phyloP scores from a whole-genome alignment of 2,888 invertebrate species.

The Caenorhabditis japonica region DNA sequence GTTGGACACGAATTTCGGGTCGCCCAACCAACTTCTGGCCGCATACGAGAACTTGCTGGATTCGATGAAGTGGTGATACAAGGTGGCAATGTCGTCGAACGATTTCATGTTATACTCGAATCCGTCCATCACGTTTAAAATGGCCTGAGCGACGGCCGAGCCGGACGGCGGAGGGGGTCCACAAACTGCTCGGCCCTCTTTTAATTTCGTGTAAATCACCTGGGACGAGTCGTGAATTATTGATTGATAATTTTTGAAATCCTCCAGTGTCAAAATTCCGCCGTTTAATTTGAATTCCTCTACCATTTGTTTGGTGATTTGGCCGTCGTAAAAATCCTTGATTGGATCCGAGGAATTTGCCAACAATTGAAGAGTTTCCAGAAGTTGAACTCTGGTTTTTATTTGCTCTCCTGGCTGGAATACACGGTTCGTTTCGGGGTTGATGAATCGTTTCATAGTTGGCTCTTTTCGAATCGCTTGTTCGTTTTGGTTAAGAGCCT shows the following conservation, averaged over 20 bases:
- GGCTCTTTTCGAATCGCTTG: slow-evolving; percentile 62
- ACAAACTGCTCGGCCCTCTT: slow-evolving; percentile 82
- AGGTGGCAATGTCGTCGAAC: slow-evolving; percentile 77
- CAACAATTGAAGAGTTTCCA: slow-evolving; percentile 63
- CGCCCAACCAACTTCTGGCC: slow-evolving; percentile 79
- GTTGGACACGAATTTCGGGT: slow-evolving; percentile 82
- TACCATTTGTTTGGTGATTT: slow-evolving; percentile 62
- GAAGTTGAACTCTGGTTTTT: slow-evolving; percentile 61
- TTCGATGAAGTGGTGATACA: slow-evolving; percentile 89
- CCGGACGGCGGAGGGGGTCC: slow-evolving; percentile 89
- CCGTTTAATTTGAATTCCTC: slow-evolving; percentile 69
- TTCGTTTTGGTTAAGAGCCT: slow-evolving; percentile 63
- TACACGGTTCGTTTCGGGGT: slow-evolving; percentile 70
- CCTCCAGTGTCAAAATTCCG: slow-evolving; percentile 70
- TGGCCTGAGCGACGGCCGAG: slow-evolving; percentile 86
- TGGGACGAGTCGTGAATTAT: slow-evolving; percentile 65
- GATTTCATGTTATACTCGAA: slow-evolving; percentile 66
- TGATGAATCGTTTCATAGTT: slow-evolving; percentile 71
- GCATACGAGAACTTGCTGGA: slow-evolving; percentile 89
- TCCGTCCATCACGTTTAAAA: slow-evolving; percentile 86
- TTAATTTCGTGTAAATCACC: slow-evolving; percentile 67
- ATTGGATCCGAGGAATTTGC: slow-evolving; percentile 70
- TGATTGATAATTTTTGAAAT: slow-evolving; percentile 68
- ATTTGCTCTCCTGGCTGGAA: slow-evolving; percentile 74
- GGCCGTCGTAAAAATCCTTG: slow-evolving; percentile 67